Evolutionary conservation across 2,797 vertebrate species (phyloP), one percentile per base, ranked within the genome.

Genomic region (Champsocephalus gunnari): DNA sequence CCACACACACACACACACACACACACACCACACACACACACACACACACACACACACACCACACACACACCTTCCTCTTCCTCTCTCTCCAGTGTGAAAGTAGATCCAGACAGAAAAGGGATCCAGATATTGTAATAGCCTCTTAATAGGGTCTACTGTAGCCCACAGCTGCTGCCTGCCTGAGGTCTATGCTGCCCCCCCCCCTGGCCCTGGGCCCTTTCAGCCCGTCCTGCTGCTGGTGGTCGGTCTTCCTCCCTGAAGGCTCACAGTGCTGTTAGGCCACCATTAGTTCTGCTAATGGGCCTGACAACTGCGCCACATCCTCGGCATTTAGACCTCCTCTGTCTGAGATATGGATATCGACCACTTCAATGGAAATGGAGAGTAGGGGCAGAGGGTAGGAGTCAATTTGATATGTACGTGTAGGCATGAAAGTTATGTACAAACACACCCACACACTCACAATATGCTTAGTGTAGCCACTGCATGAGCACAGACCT

Each of bases 211-310:
- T 41, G 1, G 68, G 81, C 69, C 80, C 79, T 88, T 82, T 83
- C 81, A 91, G 76, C 60, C 83, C 21, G 55, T 82, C 83, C 86
- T 84, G 73, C 89, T 92, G 88, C 81, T 87, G 81, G 82, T 88
- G 83, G 91, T 89, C 77, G 78, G 75, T 87, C 84, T 86, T 88
- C 83, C 85, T 89, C 92, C 91, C 92, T 38, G 55, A 88, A 90
- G 89, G 84, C 71, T 83, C 79, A 48, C 69, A 75, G 74, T 87
- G 85, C 92, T 88, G 83, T 91, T 91, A 92, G 90, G 88, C 88
- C 86, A 86, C 87, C 88, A 94, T 93, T 92, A 94, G 87, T 90
- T 79, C 87, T 80, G 77, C 86, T 93, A 92, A 94, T 93, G 90
- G 91, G 85, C 79, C 84, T 85, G 75, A 88, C 85, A 89, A 92